Evolutionary conservation across 2,113 vertebrate genomes (phyloP), one percentile per base, ranked within the genome.

Genomic region (Chamaetylas fuelleborni): DNA sequence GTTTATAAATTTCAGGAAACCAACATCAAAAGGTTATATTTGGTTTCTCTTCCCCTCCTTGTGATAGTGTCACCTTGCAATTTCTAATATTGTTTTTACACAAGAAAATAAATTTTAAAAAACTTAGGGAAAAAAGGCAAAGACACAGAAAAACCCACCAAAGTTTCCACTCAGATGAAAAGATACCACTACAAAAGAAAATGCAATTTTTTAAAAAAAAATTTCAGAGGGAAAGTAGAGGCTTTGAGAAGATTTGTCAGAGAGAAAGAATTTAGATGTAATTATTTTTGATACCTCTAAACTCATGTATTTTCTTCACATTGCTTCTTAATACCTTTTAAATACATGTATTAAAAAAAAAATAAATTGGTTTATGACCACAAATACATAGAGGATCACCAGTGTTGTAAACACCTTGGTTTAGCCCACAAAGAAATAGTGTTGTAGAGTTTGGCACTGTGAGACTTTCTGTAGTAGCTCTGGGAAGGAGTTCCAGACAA

Each of bases 81-180:
- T 19, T 69, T 31, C 45, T 71, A 53, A 14, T 66, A 23, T 7
- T 60, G 45, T 7, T 54, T 57, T 74, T 40, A 14, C 2, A 62
- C 1, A 33, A 10, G 50, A 48, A 83, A 58, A 25, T 6, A 40
- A 57, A 17, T 28, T 51, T 22, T 6, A 4, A 45, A 45, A 61
- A 38, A 34, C 16, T 43, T 60, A 12, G 13, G 8, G 3, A 28
- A 56, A 48, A 76, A 67, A 6, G 31, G 13, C 17, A 88, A 66
- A 54, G 19, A 25, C 8, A 73, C 2, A 72, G 11, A 69, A 69
- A 81, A 78, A 19, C 0, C 1, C 0, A 36, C 3, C 6, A 9
- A 16, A 20, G 31, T 33, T 81, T 50, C 28, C 11, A 79, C 11
- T 3, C 19, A 48, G 12, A 64, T 47, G 66, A 90, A 76, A 74